Conservation (phyloP, 1,140 invertebrate genomes). For the Ceratina calcarata region DNA sequence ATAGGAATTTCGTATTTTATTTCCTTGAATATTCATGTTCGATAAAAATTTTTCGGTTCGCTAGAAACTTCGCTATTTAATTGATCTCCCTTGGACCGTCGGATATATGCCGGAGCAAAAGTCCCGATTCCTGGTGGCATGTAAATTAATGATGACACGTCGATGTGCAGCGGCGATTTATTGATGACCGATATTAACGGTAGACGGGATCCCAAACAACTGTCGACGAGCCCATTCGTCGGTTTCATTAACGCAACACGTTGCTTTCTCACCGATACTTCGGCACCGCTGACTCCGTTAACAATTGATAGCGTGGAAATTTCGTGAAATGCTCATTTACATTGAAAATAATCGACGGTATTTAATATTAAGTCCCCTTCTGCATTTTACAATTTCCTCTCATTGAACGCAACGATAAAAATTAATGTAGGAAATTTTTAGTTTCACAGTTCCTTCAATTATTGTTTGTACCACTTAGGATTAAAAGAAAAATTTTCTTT, state of each 20-base stretch:
- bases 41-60: background rate
- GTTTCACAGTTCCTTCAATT: too few relatives aligned
- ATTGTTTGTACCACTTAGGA: too few relatives aligned
- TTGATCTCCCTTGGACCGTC: background rate
- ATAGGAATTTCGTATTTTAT: too few relatives aligned
- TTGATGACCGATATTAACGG: background rate
- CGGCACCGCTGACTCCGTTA: too few relatives aligned
- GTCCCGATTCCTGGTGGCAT: background rate
- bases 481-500: too few relatives aligned
- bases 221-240: background rate
- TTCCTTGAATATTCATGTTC: too few relatives aligned
- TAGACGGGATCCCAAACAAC: background rate
- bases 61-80: background rate
- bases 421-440: too few relatives aligned
- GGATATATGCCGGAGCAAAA: background rate
- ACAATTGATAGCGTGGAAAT: background rate
- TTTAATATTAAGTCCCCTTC: too few relatives aligned
- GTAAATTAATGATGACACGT: conserved; percentile 13
- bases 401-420: too few relatives aligned
- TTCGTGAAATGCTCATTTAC: background rate
- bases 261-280: background rate
- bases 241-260: conserved; percentile 8
- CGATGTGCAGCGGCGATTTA: conserved; percentile 12
- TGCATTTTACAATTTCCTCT: too few relatives aligned
- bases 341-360: too few relatives aligned